phyloP scores from a whole-genome alignment of 2,797 vertebrate species.

The Dendrocincla tyrannina region DNA sequence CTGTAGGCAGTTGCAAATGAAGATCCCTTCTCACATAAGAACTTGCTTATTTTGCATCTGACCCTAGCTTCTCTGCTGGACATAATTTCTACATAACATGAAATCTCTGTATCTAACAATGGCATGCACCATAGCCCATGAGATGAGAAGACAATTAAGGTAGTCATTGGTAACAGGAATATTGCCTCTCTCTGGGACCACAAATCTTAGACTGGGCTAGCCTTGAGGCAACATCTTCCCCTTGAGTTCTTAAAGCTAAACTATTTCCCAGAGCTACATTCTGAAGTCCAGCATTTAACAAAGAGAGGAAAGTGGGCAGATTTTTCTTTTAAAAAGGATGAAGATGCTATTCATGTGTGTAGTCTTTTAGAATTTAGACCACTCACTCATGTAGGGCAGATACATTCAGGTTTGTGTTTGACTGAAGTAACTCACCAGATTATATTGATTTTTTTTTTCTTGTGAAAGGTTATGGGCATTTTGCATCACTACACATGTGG shows the following conservation, averaged over 20 bases:
- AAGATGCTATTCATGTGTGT: accelerated
- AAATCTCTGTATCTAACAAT: background rate
- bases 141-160: background rate
- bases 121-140: background rate
- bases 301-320: background rate
- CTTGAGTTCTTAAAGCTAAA: background rate
- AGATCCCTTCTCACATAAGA: background rate
- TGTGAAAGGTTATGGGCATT: background rate
- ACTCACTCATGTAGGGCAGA: background rate
- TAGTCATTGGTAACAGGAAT: background rate
- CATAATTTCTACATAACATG: background rate
- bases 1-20: background rate
- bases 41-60: background rate
- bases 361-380: background rate
- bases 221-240: background rate
- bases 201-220: background rate
- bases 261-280: background rate
- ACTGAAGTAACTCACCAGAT: background rate
- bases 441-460: background rate
- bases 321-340: background rate
- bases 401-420: background rate
- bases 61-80: background rate
- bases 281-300: background rate
- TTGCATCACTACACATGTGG: background rate
- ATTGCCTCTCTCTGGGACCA: background rate